phyloP scores from a whole-genome alignment of 2,888 invertebrate genomes.

The Lamellibrachia columna region DNA sequence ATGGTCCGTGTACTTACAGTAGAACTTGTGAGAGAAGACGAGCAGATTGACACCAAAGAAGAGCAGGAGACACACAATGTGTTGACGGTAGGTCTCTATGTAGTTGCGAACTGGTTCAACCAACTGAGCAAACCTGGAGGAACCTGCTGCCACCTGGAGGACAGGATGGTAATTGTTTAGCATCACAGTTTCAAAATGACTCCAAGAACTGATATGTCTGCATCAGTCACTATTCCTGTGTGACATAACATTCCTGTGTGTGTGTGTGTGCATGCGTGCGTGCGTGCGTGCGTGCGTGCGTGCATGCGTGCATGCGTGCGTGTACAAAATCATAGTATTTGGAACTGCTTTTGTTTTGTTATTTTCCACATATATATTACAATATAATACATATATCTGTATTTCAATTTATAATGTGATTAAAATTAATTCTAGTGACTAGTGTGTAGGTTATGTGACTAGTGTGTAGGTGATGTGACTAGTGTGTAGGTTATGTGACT shows the following conservation, averaged over 20 bases:
- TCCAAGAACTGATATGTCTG: neutral
- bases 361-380: too few species aligned
- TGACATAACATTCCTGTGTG: neutral
- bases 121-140: neutral
- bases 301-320: too few species aligned
- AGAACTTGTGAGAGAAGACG: constrained; percentile 72
- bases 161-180: neutral
- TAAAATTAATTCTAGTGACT: too few species aligned
- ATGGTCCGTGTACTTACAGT: constrained; percentile 65
- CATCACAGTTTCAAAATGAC: neutral
- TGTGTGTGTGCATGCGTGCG: too few species aligned
- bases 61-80: constrained; percentile 71
- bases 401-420: too few species aligned
- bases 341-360: too few species aligned
- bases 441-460: too few species aligned
- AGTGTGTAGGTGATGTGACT: too few species aligned
- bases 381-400: too few species aligned
- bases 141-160: neutral
- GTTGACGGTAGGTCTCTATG: constrained; percentile 69
- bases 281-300: too few species aligned
- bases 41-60: constrained; percentile 70
- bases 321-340: too few species aligned
- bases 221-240: neutral
- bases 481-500: neutral
- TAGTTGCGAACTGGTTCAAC: constrained; percentile 57